Evolutionary conservation across 2,797 vertebrate species (phyloP), one percentile per base, ranked within the genome.

Genomic region (Alauda arvensis): DNA sequence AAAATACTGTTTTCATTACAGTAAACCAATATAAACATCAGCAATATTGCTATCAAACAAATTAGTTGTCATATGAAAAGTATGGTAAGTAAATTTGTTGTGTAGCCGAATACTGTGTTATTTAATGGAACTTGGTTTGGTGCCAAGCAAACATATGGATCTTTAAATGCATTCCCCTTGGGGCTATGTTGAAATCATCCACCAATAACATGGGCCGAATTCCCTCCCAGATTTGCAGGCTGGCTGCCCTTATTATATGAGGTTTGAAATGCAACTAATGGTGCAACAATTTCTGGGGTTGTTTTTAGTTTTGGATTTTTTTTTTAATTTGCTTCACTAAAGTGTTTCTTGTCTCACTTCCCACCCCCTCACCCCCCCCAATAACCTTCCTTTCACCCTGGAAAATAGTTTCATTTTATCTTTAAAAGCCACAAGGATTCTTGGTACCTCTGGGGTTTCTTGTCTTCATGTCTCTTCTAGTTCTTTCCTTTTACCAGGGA

Each of bases 131-230:
- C 81, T 94, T 95, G 95, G 71, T 87, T 92, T 93, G 57, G 39
- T 94, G 95, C 95, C 95, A 96, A 78, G 81, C 83, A 96, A 96
- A 94, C 96, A 97, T 94, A 96, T 87, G 95, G 92, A 95, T 87
- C 75, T 93, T 94, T 91, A 95, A 93, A 94, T 88, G 40, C n/a
- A 14, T 92, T 90, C 88, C 96, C 85, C 94, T 71, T 78, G 95
- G 94, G 94, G 77, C 48, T 75, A 5, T 83, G 90, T 75, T 93
- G 94, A 96, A 96, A 94, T 94, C 92, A 92, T 95, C 92, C 66
- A 59, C 92, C 85, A 86, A 66, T 91, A 91, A 81, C 51, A 39
- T 71, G 87, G 83, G 80, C 87, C 28, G 81, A 93, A 93, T 92
- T 93, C 72, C 67, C 49, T 96, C 93, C 85, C 66, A 95, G 82